Base-by-base conservation (phyloP, 2,888 invertebrate species). In the Dorcus hopei region DNA sequence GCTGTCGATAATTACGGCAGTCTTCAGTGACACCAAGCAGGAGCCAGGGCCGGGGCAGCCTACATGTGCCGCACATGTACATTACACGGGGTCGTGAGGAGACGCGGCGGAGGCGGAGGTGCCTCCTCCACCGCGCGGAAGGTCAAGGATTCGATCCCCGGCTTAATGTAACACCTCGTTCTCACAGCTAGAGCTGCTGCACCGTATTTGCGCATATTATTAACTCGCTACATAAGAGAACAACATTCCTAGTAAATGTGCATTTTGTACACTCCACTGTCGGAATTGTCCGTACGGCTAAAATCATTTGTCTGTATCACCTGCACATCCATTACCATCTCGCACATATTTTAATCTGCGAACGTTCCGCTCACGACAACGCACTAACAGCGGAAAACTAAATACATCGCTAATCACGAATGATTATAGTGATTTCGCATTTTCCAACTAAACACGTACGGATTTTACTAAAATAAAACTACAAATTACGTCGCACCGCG, bases 81-180 rank as follows among this genome's bases (percentile, higher is more conserved):
- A n/a, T 50, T 38, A 11, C 40, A 50, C 50, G 38, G 40, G 50
- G 50, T 50, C 50, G 50, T 38, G 49, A 49, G 57, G 60, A 59
- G 52, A 58, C 51, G 56, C 55, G 59, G 57, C 59, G 59, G 57
- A 59, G 63, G 62, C 61, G 58, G 61, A 58, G 45, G 50, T 63
- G 61, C 64, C 65, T 58, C 62, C 62, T 65, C 58, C 59, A 54
- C 62, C 58, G 55, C 49, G 54, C 54, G 53, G 61, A 65, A 65
- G 65, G 65, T 65, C 65, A 65, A 65, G 65, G 65, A 65, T 65
- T 62, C 58, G 61, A 61, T 58, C 55, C 57, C 61, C 57, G 58
- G 58, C 61, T 58, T 64, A 65, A 65, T 65, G 61, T 62, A 65
- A 65, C 63, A 64, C 62, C 64, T 64, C 59, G 64, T 65, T 65